Base-by-base conservation (phyloP, 2,888 invertebrate species). In the Phrixothrix hirtus region DNA sequence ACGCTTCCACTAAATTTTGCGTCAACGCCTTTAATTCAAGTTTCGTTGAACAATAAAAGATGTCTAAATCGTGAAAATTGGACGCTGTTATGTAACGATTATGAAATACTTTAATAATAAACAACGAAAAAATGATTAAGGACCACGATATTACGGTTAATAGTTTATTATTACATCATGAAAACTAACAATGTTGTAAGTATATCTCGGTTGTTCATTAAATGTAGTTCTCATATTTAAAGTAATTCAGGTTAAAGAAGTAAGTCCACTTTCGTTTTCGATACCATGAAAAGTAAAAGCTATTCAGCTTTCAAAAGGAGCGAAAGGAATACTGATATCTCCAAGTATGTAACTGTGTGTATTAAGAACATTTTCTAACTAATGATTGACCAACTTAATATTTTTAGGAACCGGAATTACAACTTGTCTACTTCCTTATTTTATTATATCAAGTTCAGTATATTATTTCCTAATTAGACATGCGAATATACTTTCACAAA, bases 201-300 rank as follows among this genome's bases (percentile, higher is more conserved):
- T 21, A 21, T 7, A 21, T 5, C 7, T 7, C 21, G 21, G 7
- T 21, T 7, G 21, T 21, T 21, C 3, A 5, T 21, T 5, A 21
- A 21, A 5, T 21, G 21, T 7, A 21, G 21, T 21, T 7, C 7
- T 3, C 21, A 21, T 21, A 21, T 5, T 21, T 7, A 7, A 21
- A 21, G 21, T 21, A 21, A 7, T 21, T 21, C 21, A 21, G 21
- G 7, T 7, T 21, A 21, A 21, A 21, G 21, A 21, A 21, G 21
- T 21, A 21, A 21, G 7, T 21, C 63, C 62, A 63, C 64, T 65
- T 65, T 65, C 64, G 62, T 57, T 65, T 62, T 65, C 61, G 58
- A 55, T 58, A 60, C 57, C 41, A 47, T 38, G 52, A 46, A 52
- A n/a, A 52, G 52, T 52, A 46, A 52, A 32, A 51, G 21, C 21